Conservation (phyloP, 2,797 vertebrate species). For the Melanogrammus aeglefinus region DNA sequence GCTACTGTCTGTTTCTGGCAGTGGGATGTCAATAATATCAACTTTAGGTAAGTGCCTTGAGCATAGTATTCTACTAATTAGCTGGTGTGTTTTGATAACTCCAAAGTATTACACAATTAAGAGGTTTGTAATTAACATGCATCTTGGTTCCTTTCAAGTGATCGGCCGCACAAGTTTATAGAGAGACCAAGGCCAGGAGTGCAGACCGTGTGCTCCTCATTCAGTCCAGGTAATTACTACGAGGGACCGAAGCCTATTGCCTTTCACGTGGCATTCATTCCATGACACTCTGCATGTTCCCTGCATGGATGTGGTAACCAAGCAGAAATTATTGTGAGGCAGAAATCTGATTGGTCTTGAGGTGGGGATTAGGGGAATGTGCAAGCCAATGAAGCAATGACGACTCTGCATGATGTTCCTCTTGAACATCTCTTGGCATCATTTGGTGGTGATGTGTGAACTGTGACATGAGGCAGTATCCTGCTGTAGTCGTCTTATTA, state of each 20-base stretch:
- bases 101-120: background rate
- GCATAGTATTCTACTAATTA: background rate
- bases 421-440: background rate
- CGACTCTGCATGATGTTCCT: background rate
- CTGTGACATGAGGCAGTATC: background rate
- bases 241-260: background rate
- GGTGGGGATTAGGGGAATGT: background rate
- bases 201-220: slow-evolving; percentile 96
- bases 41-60: slow-evolving; percentile 81
- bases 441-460: background rate
- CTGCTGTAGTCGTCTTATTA: background rate
- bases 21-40: slow-evolving; percentile 88
- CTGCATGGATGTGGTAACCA: background rate
- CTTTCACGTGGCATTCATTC: background rate
- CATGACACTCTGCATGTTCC: background rate
- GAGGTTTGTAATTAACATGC: background rate
- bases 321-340: background rate
- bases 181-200: slow-evolving; percentile 92
- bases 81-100: background rate
- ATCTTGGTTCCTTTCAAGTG: slow-evolving; percentile 68
- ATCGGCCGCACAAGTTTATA: slow-evolving; percentile 90
- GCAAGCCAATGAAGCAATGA: background rate
- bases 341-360: background rate
- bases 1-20: slow-evolving; percentile 98
- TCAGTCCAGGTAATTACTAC: slow-evolving; percentile 85